These are phyloP conservation scores for Sebastes miniatus DNA, from an alignment of 2,797 vertebrate genomes.

Conservation along the genomic window DNA sequence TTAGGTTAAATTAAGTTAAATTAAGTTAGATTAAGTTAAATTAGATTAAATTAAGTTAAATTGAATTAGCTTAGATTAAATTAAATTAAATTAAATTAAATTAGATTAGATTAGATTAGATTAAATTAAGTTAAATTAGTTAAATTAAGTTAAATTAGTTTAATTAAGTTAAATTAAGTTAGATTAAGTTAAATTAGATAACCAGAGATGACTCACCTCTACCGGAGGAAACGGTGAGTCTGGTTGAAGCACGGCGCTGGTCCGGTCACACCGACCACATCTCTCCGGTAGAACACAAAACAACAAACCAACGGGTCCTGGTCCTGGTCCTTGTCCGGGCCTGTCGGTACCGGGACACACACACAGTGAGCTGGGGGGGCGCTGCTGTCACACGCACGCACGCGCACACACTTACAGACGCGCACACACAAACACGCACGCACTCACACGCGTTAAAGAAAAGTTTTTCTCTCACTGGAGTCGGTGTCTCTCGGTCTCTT, in stretches of 20 bases:
- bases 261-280: slow-evolving; percentile 32
- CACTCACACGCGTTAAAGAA: not conserved
- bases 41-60: rapidly evolving
- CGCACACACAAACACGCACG: too few relatives aligned
- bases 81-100: too few relatives aligned
- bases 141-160: too few relatives aligned
- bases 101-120: too few relatives aligned
- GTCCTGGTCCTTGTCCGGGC: slow-evolving; percentile 14
- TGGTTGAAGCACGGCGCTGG: slow-evolving; percentile 48
- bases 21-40: too few relatives aligned
- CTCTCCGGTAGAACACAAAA: too few relatives aligned
- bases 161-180: not conserved
- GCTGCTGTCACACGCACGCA: slow-evolving; percentile 14
- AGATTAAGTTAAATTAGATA: too few relatives aligned
- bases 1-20: too few relatives aligned
- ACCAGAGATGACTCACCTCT: slow-evolving; percentile 49
- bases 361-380: slow-evolving; percentile 12
- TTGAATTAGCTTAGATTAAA: too few relatives aligned
- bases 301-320: not conserved
- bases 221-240: slow-evolving; percentile 31
- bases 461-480: slow-evolving; percentile 13
- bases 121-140: too few relatives aligned
- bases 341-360: slow-evolving; percentile 58
- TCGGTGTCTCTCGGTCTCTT: not conserved
- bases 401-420: too few relatives aligned